These are phyloP conservation scores for Tromatobia lineatoria DNA, from an alignment of 2,888 invertebrate genomes.

Conservation along the genomic window DNA sequence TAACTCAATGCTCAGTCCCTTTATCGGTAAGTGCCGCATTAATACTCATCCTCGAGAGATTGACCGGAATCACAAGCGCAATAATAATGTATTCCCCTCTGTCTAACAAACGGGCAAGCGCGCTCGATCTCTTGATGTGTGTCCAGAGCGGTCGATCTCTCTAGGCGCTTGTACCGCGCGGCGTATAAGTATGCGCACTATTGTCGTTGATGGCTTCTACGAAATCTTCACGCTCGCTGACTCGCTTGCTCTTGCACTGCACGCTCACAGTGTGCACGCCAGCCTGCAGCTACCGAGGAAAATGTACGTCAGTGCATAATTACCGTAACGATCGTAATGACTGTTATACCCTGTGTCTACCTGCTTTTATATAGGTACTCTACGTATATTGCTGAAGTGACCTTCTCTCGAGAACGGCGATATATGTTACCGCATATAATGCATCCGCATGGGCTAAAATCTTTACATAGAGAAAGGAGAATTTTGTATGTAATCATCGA, in stretches of 20 bases:
- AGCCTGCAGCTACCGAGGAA: conserved; percentile 74
- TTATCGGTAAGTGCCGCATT: conserved; percentile 44
- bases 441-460: not conserved
- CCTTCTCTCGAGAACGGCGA: conserved; percentile 31
- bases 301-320: conserved; percentile 82
- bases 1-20: conserved; percentile 18
- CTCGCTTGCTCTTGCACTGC: conserved; percentile 41
- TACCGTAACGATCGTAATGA: conserved; percentile 79
- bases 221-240: conserved; percentile 79
- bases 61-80: conserved; percentile 79
- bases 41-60: conserved; percentile 69
- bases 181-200: conserved; percentile 40
- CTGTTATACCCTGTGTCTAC: conserved; percentile 47
- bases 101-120: conserved; percentile 61
- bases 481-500: not conserved
- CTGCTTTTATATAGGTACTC: conserved; percentile 24
- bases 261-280: conserved; percentile 53
- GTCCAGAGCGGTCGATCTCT: conserved; percentile 16
- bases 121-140: conserved; percentile 41
- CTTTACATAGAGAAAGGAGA: not conserved
- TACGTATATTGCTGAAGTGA: not conserved
- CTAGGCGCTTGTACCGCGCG: conserved; percentile 4
- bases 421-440: not conserved
- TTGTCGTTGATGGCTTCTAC: conserved; percentile 79
- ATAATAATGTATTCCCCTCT: conserved; percentile 79